phyloP scores from a whole-genome alignment of 1,140 invertebrate species.

The Glossosoma conforme region DNA sequence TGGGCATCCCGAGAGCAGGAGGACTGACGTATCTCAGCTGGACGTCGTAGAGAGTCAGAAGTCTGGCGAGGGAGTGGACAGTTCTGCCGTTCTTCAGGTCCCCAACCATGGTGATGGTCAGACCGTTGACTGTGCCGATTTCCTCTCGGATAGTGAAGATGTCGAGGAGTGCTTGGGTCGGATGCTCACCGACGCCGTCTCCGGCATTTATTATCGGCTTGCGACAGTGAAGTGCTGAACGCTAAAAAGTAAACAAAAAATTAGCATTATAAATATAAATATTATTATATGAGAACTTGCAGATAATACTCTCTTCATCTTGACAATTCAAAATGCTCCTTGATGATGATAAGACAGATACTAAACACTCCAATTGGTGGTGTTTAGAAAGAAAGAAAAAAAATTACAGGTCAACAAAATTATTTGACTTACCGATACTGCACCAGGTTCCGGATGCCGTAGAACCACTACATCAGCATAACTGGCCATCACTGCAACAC shows the following conservation, averaged over 20 bases:
- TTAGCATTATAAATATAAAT: no score
- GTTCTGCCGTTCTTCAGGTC: conserved; percentile 97
- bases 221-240: conserved; percentile 71
- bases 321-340: no score
- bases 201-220: conserved; percentile 97
- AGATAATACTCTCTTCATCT: no score
- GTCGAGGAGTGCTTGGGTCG: conserved; percentile 95
- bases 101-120: conserved; percentile 91
- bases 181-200: conserved; percentile 97
- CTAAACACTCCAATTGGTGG: neutral
- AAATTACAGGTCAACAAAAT: no score
- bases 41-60: conserved; percentile 87
- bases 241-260: conserved; percentile 47
- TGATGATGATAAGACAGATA: no score
- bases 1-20: conserved; percentile 82
- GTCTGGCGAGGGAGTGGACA: conserved; percentile 92
- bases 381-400: no score
- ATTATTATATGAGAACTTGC: no score
- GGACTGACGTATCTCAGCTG: conserved; percentile 88
- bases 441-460: conserved; percentile 89
- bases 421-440: conserved; percentile 81
- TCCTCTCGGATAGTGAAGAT: conserved; percentile 98
- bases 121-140: conserved; percentile 95
- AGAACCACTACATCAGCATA: conserved; percentile 92
- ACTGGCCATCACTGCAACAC: conserved; percentile 77